Base-by-base conservation (phyloP, 2,797 vertebrate genomes). In the Selene dorsalis region DNA sequence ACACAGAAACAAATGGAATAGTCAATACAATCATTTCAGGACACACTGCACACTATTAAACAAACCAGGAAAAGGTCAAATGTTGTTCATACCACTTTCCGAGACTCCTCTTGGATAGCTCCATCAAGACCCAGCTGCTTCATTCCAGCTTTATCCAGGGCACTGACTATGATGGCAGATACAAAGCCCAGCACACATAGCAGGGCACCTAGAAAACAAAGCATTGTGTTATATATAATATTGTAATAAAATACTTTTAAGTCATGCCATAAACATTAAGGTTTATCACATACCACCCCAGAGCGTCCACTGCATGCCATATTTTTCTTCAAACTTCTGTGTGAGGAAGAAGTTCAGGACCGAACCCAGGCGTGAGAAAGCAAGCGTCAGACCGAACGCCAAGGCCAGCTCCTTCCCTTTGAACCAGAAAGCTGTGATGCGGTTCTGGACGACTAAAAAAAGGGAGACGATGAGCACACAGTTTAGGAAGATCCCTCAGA, bases 261-360 rank as follows among this genome's bases (percentile, higher is more conserved):
- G 3, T 59, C 1, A 3, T 4, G 22, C 0, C 1, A 10, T 18
- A 11, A 18, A 26, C 17, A 11, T 39, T 22, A 2, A 43, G 2
- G 0, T 6, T 35, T 35, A 8, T 52, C 3, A 83, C 93, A 75
- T 85, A 96, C 95, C 95, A 41, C 95, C 95, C 95, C 95, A 96
- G 22, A 97, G 94, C 0, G 95, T 96, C 95, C 95, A 96, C 89
- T 96, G 94, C 83, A 97, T 95, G n/a, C 95, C 96, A 22, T 91
- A 96, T 10, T 71, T 84, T 50, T 93, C 93, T 77, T 97, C 93
- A 80, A 96, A 96, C 58, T 65, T 91, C 91, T 96, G 92, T 0
- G 95, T 97, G 77, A 96, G 90, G 80, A 96, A 96, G 91, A 97
- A 96, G 91, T 96, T 96, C 35, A 96, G 93, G 65, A 96, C 95